Conservation (phyloP, 2,797 vertebrate genomes). For the Lutjanus argentimaculatus region DNA sequence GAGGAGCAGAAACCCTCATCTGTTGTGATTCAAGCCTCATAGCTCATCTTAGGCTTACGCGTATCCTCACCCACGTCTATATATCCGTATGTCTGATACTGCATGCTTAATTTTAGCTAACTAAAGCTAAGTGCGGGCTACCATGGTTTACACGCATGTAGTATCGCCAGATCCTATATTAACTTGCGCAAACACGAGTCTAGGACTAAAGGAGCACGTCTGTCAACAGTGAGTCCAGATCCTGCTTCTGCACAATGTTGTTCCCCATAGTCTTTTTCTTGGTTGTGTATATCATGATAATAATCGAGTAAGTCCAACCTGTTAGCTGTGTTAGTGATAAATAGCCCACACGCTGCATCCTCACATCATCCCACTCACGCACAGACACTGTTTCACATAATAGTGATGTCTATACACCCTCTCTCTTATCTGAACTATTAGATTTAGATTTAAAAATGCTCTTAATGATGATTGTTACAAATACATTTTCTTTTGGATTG, state of each 20-base stretch:
- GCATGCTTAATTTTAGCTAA: neutral
- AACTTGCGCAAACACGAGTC: conserved; percentile 19
- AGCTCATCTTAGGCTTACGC: neutral
- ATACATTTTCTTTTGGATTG: neutral
- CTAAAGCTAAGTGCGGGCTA: neutral
- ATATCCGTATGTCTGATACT: too few species aligned
- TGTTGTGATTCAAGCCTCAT: neutral
- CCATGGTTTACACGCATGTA: conserved; percentile 16
- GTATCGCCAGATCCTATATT: neutral
- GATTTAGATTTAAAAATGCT: neutral
- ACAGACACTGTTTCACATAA: conserved; percentile 3
- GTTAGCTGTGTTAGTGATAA: neutral
- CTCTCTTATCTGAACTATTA: neutral
- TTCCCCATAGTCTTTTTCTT: neutral
- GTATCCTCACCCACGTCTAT: too few species aligned
- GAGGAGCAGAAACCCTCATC: neutral
- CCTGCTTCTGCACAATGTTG: neutral
- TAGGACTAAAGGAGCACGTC: neutral
- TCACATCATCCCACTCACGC: conserved; percentile 40
- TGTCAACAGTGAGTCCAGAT: neutral
- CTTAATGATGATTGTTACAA: neutral
- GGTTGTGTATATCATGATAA: neutral
- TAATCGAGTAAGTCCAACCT: neutral
- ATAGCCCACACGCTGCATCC: conserved; percentile 24
- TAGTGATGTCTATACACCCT: neutral